Base-by-base conservation (phyloP, 2,113 vertebrate genomes). In the Bos taurus region DNA sequence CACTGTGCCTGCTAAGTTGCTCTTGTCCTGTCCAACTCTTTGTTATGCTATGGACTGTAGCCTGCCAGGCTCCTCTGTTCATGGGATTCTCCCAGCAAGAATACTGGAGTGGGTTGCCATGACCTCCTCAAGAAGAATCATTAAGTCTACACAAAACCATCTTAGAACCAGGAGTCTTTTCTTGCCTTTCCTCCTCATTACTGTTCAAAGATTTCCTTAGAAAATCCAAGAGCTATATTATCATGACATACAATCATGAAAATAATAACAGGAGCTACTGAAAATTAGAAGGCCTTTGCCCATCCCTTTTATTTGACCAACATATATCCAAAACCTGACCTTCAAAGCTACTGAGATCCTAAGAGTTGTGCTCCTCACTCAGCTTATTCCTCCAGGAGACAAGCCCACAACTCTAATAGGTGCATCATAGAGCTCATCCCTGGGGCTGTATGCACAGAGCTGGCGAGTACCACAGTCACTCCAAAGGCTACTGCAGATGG, bases 151-250 rank as follows among this genome's bases (percentile, higher is more conserved):
- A 1, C 15, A 86, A 97, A 86, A 43, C 25, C 86, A 80, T 90
- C 85, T 28, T 19, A 93, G 85, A 86, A 62, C 40, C 57, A 30
- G 46, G 19, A 90, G 46, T 52, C 40, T 48, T 95, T 94, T 92
- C 64, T 81, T 94, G 74, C 50, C 52, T 96, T 92, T 92, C n/a
- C 11, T 54, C 46, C 85, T 83, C 62, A 77, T 92, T 56, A 88
- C 33, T 21, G 26, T 33, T 78, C 28, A 87, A 46, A 89, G 57
- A 74, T 74, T 94, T 95, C 94, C 91, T 92, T 67, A 94, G 96
- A 93, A 96, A 96, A 85, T 43, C 30, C 33, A 64, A 96, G 59
- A 92, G 43, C 64, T 60, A 21, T 25, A 78, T n/a, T 64, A 85
- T 46, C 28, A n/a, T 43, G 26, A 25, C 28, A 77, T 23, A 36